Conservation (phyloP, 2,888 invertebrate genomes). For the Anagyrus pseudococci region DNA sequence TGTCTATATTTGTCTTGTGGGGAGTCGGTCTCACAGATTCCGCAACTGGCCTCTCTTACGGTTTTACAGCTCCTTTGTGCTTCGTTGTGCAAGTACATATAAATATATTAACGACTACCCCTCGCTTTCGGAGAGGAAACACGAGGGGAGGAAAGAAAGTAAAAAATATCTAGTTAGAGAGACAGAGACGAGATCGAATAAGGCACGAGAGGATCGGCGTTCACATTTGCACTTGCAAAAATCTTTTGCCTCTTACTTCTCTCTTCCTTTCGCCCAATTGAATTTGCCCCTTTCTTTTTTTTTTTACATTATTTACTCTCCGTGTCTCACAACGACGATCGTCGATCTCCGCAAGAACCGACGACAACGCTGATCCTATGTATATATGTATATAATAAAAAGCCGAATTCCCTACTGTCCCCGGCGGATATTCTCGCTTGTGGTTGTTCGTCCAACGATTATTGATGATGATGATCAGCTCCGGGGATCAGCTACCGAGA, state of each 20-base stretch:
- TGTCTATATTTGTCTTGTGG: conserved; percentile 33
- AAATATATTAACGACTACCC: too few species aligned
- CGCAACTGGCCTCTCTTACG: conserved; percentile 9
- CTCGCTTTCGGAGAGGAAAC: conserved; percentile 5
- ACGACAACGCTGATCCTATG: too few species aligned
- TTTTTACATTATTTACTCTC: conserved; percentile 12
- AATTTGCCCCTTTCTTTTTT: conserved; percentile 18
- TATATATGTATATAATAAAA: too few species aligned
- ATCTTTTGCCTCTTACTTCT: not conserved
- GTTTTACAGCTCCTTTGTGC: conserved; percentile 13
- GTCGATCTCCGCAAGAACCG: conserved; percentile 15
- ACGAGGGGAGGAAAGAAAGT: conserved; percentile 10
- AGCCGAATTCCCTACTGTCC: too few species aligned
- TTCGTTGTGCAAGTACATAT: conserved; percentile 6
- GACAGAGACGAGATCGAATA: conserved; percentile 32
- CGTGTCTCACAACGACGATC: not conserved
- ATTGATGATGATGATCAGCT: too few species aligned
- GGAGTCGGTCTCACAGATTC: conserved; percentile 18
- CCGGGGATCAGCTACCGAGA: too few species aligned
- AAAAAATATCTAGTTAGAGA: conserved; percentile 24
- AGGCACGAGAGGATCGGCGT: conserved; percentile 11
- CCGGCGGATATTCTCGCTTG: too few species aligned
- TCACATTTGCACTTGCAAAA: conserved; percentile 4
- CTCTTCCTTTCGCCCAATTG: conserved; percentile 7
- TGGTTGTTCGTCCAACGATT: too few species aligned